Percentiles rank a stretch among this genome's conserved stretches.
Evolutionary conservation across 2,797 vertebrate genomes (phyloP).

Genomic region (Rhodeus uyekii): DNA sequence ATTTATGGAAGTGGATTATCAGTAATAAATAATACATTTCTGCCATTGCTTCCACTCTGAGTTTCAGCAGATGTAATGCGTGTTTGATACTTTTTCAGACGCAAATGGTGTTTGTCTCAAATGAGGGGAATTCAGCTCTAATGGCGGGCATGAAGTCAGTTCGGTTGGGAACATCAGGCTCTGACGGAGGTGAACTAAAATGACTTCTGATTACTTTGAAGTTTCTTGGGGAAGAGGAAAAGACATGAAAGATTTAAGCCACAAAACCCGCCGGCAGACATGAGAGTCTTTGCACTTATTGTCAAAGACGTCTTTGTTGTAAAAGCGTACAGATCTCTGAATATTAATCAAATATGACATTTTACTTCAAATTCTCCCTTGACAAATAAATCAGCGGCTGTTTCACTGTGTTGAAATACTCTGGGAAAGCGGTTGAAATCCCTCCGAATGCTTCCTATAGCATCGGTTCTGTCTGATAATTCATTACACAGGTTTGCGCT

Average conservation of each 20-base stretch:
- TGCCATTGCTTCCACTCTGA: too few relatives aligned
- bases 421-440: not conserved
- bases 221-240: not conserved
- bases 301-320: not conserved
- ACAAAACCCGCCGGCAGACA: not conserved
- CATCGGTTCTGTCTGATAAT: not conserved
- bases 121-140: not conserved
- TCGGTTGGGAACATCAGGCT: not conserved
- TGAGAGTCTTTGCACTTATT: not conserved
- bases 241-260: constrained; percentile 29
- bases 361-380: not conserved
- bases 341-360: constrained; percentile 14
- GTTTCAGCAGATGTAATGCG: too few relatives aligned
- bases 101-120: too few relatives aligned
- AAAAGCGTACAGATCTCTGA: not conserved
- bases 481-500: not conserved
- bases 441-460: not conserved
- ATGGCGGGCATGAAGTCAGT: not conserved
- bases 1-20: too few relatives aligned
- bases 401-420: not conserved
- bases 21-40: too few relatives aligned
- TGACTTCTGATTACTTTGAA: constrained; percentile 16
- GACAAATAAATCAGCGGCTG: not conserved
- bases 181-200: not conserved
- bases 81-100: too few relatives aligned